Evolutionary conservation across 2,797 vertebrate species (phyloP).

Genomic region (Mico argentatus): DNA sequence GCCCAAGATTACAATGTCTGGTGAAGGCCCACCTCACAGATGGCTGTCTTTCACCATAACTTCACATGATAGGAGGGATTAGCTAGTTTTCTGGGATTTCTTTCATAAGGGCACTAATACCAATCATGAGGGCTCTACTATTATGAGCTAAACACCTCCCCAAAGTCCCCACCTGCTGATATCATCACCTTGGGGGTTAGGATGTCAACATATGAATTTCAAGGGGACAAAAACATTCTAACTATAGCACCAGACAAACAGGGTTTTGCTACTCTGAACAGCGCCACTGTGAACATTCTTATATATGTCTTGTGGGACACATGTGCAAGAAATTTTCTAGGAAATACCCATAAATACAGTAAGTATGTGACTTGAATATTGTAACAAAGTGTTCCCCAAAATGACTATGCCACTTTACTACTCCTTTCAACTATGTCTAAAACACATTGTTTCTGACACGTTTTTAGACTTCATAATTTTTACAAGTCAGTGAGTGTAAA

Average conservation of each 20-base stretch:
- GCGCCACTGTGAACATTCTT: background rate
- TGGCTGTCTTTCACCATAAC: background rate
- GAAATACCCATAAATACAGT: background rate
- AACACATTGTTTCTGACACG: background rate
- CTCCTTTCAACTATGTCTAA: background rate
- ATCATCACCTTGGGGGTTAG: background rate
- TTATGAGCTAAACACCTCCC: background rate
- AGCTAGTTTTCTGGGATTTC: background rate
- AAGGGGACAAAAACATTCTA: background rate
- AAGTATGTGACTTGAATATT: background rate
- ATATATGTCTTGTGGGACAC: background rate
- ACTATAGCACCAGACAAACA: background rate
- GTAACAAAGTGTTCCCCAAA: background rate
- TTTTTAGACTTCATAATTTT: background rate
- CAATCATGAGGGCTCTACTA: background rate
- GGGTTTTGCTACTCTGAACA: slow-evolving; percentile 24
- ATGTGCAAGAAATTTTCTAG: background rate
- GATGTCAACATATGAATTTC: background rate
- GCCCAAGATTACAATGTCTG: background rate
- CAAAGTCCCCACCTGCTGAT: background rate
- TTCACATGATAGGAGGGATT: background rate
- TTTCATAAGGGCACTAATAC: background rate
- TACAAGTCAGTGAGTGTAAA: background rate
- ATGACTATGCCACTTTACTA: background rate
- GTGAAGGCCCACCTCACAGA: background rate